Evolutionary conservation across 2,113 vertebrate species (phyloP), one percentile per base, ranked within the genome.

Genomic region (Panurus biarmicus): DNA sequence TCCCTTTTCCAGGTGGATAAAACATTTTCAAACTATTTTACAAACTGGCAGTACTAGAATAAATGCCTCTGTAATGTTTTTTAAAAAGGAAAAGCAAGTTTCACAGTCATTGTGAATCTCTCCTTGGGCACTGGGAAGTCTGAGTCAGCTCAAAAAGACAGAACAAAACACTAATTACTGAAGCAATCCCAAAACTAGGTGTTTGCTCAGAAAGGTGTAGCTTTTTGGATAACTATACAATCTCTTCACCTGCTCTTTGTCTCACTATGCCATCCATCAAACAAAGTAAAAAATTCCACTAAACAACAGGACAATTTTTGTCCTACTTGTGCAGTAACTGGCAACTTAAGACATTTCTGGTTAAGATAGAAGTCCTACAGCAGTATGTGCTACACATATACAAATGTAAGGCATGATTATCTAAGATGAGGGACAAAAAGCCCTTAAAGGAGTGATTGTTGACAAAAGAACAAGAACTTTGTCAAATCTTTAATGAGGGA

Each of bases 21-120:
- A 95, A 85, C 31, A 89, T 56, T 75, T 89, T 72, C 3, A 21
- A 85, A 58, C 7, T 62, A 26, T 60, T 89, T 85, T 76, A 87
- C 33, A 82, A 72, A 73, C 26, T 10, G 8, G 10, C 11, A 85
- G 22, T 75, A 82, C 33, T 65, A 61, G 40, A 93, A 81, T 16
- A 91, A 93, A 74, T 29, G 6, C 7, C 3, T 87, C 36, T 13
- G 1, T 33, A 74, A 45, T 6, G 6, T 4, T 29, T 77, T 85
- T 50, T 62, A 19, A 71, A 86, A 29, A 86, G 76, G 23, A 73
- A 77, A 94, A 81, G 11, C 20, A 53, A 61, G 15, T 48, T 74
- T 38, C 53, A 67, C 31, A 57, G 15, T n/a, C 20, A 75, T 14
- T 47, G 13, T 56, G 53, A 28, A 57, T 36, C 28, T 84, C 80